Percentiles rank a stretch among this genome's conserved stretches.
Conservation (phyloP, 2,797 vertebrate species). For the Monodelphis domestica region DNA sequence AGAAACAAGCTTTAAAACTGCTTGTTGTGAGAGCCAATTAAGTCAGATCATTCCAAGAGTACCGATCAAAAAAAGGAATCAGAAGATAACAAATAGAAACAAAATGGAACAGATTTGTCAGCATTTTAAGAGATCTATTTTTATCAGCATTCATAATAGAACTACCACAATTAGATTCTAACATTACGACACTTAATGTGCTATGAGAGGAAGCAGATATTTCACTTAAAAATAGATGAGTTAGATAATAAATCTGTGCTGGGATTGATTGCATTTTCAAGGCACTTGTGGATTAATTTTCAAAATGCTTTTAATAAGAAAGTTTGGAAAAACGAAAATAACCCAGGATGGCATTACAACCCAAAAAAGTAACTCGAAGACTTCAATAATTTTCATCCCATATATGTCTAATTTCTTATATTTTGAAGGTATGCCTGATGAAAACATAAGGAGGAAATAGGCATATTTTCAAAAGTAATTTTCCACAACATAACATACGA, state of each 20-base stretch:
- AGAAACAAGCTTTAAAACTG: neutral
- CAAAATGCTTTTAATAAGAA: neutral
- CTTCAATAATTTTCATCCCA: neutral
- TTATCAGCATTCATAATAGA: neutral
- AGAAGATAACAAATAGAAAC: neutral
- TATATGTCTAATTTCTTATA: neutral
- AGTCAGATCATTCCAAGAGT: neutral
- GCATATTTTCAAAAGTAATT: neutral
- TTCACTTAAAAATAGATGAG: neutral
- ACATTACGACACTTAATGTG: neutral
- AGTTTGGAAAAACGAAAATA: neutral
- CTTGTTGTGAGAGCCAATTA: neutral
- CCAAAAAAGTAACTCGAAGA: neutral
- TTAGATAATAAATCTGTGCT: neutral
- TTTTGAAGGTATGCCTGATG: neutral
- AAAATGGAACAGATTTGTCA: neutral
- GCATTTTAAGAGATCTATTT: neutral
- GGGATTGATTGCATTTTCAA: neutral
- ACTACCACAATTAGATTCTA: neutral
- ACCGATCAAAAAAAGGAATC: neutral
- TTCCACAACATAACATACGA: neutral
- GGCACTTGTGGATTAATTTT: neutral
- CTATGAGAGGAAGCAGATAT: neutral
- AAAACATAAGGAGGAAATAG: neutral
- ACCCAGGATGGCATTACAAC: neutral